A percentile compares a stretch with the other conserved stretches of the same genome.
Evolutionary conservation across 2,797 vertebrate species (phyloP).

Genomic region (Oophaga sylvatica): DNA sequence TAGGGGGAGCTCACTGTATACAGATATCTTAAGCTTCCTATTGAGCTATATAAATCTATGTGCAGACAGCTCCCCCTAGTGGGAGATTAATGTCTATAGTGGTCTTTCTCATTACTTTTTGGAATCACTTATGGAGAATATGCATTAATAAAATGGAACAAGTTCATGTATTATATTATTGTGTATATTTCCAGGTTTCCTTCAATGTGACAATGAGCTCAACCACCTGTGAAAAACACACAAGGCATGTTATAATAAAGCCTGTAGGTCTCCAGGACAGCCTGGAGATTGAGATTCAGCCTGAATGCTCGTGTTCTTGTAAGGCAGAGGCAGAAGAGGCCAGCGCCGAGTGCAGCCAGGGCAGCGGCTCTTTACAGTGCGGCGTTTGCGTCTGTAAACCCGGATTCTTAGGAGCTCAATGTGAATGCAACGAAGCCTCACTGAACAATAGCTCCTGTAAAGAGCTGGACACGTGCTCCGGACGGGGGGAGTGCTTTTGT

Average conservation of each 20-base stretch:
- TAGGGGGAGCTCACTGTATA: too few relatives aligned
- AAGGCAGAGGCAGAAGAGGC: slow-evolving; percentile 70
- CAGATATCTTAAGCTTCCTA: too few relatives aligned
- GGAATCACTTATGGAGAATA: background rate
- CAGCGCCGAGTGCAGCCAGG: slow-evolving; percentile 78
- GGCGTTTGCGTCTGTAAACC: slow-evolving; percentile 86
- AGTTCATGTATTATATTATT: background rate
- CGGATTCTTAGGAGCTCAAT: slow-evolving; percentile 83
- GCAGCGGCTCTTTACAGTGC: slow-evolving; percentile 84
- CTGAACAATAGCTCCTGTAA: slow-evolving; percentile 77
- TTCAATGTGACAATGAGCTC: slow-evolving; percentile 89
- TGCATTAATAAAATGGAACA: background rate
- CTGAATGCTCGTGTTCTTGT: slow-evolving; percentile 86
- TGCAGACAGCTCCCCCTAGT: too few relatives aligned
- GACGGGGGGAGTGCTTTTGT: slow-evolving; percentile 90
- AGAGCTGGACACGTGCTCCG: slow-evolving; percentile 78
- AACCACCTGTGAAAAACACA: slow-evolving; percentile 75
- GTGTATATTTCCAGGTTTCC: slow-evolving; percentile 79
- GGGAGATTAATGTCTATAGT: too few relatives aligned
- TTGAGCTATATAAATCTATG: too few relatives aligned
- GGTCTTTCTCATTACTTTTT: background rate
- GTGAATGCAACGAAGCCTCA: slow-evolving; percentile 85
- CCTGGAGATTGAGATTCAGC: slow-evolving; percentile 84
- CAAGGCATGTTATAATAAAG: slow-evolving; percentile 80
- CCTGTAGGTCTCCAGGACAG: slow-evolving; percentile 87